Percentiles rank a stretch among this genome's conserved stretches.
Conservation (phyloP, 2,797 vertebrate genomes). For the Mus caroli region DNA sequence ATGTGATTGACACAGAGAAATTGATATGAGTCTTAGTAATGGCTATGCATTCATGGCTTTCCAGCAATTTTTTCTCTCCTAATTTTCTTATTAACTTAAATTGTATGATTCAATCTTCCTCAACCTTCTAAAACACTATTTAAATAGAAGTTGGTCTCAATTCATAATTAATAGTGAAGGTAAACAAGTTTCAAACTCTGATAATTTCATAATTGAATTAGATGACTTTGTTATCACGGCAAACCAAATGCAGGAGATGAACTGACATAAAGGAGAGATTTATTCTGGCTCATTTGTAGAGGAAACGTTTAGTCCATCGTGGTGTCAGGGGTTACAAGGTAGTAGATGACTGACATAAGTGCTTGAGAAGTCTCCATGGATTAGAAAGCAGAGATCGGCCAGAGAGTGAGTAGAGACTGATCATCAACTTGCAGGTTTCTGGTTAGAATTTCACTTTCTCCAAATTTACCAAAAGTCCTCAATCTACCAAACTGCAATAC, state of each 20-base stretch:
- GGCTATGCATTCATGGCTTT: neutral
- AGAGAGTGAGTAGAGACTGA: neutral
- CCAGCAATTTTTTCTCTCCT: neutral
- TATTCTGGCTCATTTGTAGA: neutral
- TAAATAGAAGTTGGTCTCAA: neutral
- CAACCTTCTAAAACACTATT: neutral
- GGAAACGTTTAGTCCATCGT: neutral
- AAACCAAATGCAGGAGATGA: neutral
- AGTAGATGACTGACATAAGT: neutral
- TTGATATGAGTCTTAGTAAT: neutral
- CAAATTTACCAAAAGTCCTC: neutral
- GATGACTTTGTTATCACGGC: neutral
- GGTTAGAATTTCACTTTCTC: neutral
- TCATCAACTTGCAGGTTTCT: neutral
- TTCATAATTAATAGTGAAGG: slow-evolving; percentile 15
- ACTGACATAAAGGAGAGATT: neutral
- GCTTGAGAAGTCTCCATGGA: neutral
- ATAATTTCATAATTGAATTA: neutral
- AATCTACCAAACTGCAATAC: neutral
- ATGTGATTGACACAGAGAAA: neutral
- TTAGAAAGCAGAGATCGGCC: neutral
- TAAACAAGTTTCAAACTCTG: neutral
- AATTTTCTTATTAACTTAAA: slow-evolving; percentile 2
- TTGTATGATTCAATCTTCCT: neutral
- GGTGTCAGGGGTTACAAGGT: neutral